phyloP scores from a whole-genome alignment of 2,113 vertebrate genomes.

The Noturus placidus region DNA sequence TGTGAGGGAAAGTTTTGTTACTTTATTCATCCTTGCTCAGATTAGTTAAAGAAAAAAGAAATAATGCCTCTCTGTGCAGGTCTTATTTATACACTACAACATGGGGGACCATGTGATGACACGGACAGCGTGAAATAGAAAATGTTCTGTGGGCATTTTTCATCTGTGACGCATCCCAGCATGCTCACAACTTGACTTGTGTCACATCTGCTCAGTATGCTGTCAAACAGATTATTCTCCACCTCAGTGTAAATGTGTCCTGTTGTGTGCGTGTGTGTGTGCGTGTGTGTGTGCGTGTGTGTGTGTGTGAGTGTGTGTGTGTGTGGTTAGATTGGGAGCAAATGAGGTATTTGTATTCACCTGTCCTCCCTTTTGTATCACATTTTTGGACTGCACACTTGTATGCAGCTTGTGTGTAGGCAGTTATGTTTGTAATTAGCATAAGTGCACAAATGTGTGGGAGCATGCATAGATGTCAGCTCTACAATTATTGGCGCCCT shows the following conservation, averaged over 20 bases:
- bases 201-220: constrained; percentile 64
- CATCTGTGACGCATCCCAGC: constrained; percentile 60
- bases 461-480: background rate
- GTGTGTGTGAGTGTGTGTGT: constrained; percentile 17
- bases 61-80: constrained; percentile 56
- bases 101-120: constrained; percentile 49
- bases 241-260: constrained; percentile 54
- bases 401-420: constrained; percentile 21
- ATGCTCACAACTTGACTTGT: constrained; percentile 57
- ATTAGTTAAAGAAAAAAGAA: constrained; percentile 57
- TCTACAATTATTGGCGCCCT: background rate
- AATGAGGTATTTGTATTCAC: constrained; percentile 24
- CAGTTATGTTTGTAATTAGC: constrained; percentile 35
- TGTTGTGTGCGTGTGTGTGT: background rate
- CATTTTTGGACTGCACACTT: constrained; percentile 2
- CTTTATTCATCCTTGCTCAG: constrained; percentile 30
- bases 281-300: constrained; percentile 44
- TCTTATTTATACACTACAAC: constrained; percentile 61
- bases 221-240: constrained; percentile 65
- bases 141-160: constrained; percentile 65
- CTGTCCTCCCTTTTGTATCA: constrained; percentile 15
- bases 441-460: background rate
- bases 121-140: constrained; percentile 63
- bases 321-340: background rate
- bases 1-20: constrained; percentile 39